A percentile compares a stretch with the other conserved stretches of the same genome.
Conservation (phyloP, 2,113 vertebrate genomes). For the Oryzias curvinotus region DNA sequence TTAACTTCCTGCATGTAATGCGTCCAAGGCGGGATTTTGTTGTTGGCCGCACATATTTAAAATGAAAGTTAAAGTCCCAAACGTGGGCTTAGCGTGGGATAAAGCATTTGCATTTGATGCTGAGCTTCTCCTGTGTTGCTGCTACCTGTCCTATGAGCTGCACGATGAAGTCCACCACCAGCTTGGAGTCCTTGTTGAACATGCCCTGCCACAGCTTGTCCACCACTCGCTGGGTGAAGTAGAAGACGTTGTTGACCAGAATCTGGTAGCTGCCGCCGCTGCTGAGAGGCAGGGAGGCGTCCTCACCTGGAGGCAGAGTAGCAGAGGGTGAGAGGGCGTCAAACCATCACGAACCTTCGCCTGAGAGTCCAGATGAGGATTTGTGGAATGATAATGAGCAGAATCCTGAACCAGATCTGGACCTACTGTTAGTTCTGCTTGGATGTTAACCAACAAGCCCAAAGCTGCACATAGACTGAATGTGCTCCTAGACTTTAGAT, state of each 20-base stretch:
- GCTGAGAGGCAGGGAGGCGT: constrained; percentile 92
- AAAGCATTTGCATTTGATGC: background rate
- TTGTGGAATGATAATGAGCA: too few species aligned
- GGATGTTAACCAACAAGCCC: too few species aligned
- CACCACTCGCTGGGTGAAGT: constrained; percentile 96
- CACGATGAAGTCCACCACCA: constrained; percentile 97
- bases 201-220: constrained; percentile 99
- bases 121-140: background rate
- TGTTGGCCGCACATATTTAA: too few species aligned
- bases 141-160: constrained; percentile 96
- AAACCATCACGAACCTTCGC: background rate
- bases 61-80: too few species aligned
- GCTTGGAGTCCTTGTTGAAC: constrained; percentile 99
- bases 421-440: too few species aligned
- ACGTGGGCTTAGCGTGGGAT: background rate
- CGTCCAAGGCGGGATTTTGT: too few species aligned
- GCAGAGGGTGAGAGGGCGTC: background rate
- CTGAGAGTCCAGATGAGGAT: background rate
- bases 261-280: constrained; percentile 94
- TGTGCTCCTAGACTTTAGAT: too few species aligned
- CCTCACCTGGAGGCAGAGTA: constrained; percentile 82
- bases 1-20: too few species aligned
- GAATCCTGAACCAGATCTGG: too few species aligned
- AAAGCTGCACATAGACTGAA: too few species aligned
- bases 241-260: constrained; percentile 98